phyloP scores from a whole-genome alignment of 2,888 invertebrate genomes.

The Euplexia lucipara region DNA sequence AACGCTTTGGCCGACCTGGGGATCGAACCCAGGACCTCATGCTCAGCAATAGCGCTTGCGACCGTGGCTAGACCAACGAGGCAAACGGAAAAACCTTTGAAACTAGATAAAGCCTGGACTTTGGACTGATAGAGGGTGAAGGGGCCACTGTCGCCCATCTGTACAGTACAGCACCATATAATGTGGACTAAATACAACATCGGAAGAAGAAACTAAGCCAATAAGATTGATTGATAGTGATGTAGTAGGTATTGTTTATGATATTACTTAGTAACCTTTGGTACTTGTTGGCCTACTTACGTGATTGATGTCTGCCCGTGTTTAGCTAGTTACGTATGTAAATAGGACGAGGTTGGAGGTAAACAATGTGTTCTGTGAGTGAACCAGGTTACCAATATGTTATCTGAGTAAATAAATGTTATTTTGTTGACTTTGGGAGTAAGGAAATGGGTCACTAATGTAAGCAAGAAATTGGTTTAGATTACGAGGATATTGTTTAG shows the following conservation, averaged over 20 bases:
- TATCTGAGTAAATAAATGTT: background rate
- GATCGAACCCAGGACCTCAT: too few species aligned
- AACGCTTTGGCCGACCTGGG: too few species aligned
- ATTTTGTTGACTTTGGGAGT: background rate
- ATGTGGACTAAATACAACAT: background rate
- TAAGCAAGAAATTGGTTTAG: background rate
- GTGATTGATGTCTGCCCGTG: conserved; percentile 28
- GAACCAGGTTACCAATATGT: background rate
- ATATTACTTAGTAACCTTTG: conserved; percentile 16
- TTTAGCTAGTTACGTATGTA: conserved; percentile 23
- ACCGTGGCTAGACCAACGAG: too few species aligned
- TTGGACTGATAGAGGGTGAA: too few species aligned
- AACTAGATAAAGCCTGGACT: too few species aligned
- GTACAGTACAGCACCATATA: too few species aligned
- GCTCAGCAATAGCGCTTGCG: too few species aligned
- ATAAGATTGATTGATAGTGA: conserved; percentile 41
- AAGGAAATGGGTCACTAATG: background rate
- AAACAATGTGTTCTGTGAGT: conserved; percentile 10
- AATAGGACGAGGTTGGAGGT: conserved; percentile 4
- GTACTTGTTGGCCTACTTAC: conserved; percentile 24
- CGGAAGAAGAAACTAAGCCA: conserved; percentile 12
- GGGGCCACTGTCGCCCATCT: too few species aligned
- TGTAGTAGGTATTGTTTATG: conserved; percentile 21
- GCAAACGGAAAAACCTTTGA: too few species aligned
- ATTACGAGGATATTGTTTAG: background rate